Base-by-base conservation (phyloP, 2,797 vertebrate species). In the Pangasius mekongensis region DNA sequence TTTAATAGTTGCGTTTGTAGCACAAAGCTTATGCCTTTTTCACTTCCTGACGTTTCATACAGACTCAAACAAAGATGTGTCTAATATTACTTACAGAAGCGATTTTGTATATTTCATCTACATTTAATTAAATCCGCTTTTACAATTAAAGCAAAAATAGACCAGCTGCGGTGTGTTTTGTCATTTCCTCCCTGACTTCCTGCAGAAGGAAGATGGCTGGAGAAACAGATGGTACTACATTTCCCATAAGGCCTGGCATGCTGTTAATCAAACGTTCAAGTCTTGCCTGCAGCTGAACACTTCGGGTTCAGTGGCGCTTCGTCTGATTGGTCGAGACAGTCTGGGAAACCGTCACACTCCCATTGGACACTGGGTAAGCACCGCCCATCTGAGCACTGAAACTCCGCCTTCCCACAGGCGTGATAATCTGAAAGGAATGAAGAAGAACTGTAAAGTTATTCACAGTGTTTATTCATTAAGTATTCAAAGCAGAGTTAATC, bases 281-380 rank as follows among this genome's bases (percentile, higher is more conserved):
- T 74, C 92, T 93, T 91, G 91, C 97, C 97, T 97, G 96, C 95
- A 92, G 91, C 96, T 89, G 89, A 95, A 91, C 97, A 97, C 91
- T 95, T 97, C 66, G 87, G 90, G 69, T 98, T 98, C 92, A 96
- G 86, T 22, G 97, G 97, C 4, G 95, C 95, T 91, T 98, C 97
- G 86, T 98, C 97, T 54, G 97, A 97, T 91, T 91, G 95, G 92
- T 98, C 97, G 67, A 94, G 95, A 86, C 97, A 98, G 92, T 98
- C 97, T 5, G 96, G 95, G 74, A 97, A 96, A 11, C 97, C 97
- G 0, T 98, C 97, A 88, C 97, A 97, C 33, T 97, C 97, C 97
- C 97, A 97, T 30, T 96, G 96, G 14, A 91, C 92, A n/a, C 95
- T 97, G 76, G 96, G 87, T 69, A 98, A 95, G 90, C 97, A 98